Conservation (phyloP, 1,140 invertebrate genomes). For the Bombyx mandarina region DNA sequence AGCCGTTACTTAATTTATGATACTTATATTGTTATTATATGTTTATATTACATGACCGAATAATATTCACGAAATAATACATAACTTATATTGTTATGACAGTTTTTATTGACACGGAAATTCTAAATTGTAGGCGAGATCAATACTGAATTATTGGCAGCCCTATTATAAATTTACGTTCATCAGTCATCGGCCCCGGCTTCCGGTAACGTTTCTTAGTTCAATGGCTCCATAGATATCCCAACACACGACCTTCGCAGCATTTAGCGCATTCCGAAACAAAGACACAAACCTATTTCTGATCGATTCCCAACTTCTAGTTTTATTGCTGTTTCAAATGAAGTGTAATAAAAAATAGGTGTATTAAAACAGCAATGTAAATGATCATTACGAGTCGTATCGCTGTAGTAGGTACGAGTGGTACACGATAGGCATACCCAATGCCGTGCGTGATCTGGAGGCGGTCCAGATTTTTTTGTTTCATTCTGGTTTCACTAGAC, state of each 20-base stretch:
- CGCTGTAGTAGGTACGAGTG: not conserved
- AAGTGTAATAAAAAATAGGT: too few relatives aligned
- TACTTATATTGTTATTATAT: too few relatives aligned
- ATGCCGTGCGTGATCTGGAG: conserved; percentile 4
- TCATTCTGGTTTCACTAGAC: conserved; percentile 3
- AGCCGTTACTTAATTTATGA: not conserved
- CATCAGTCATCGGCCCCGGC: conserved; percentile 55
- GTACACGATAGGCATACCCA: not conserved
- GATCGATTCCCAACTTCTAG: not conserved
- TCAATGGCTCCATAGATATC: conserved; percentile 53
- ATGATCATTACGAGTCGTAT: not conserved
- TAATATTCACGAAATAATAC: too few relatives aligned
- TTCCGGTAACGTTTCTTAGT: conserved; percentile 56
- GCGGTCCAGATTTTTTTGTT: conserved; percentile 9
- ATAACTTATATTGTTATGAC: too few relatives aligned
- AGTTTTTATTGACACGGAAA: too few relatives aligned
- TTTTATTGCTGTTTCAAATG: conserved; percentile 9
- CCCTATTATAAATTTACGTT: conserved; percentile 34
- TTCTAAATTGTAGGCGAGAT: not conserved
- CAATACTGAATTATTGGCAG: conserved; percentile 12
- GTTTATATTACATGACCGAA: too few relatives aligned
- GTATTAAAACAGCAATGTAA: conserved; percentile 1
- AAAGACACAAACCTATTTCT: conserved; percentile 1
- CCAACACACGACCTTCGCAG: conserved; percentile 42
- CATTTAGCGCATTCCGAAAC: conserved; percentile 20